Evolutionary conservation across 2,888 invertebrate species (phyloP).

Genomic region (Eristalis tenax): DNA sequence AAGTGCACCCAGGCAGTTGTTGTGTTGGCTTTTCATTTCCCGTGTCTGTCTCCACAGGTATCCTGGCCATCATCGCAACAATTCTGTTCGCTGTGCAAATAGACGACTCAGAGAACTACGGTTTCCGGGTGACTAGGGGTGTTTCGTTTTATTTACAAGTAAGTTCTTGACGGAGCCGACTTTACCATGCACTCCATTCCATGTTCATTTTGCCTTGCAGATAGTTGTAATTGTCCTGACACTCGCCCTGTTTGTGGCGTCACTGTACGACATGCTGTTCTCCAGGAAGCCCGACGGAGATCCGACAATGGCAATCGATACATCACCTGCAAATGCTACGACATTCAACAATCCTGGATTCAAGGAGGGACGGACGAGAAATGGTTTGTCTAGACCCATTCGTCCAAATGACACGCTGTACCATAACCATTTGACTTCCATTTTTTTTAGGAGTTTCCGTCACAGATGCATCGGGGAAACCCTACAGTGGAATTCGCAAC

Average conservation of each 20-base stretch:
- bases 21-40: not conserved
- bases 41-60: slow-evolving; percentile 82
- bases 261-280: slow-evolving; percentile 91
- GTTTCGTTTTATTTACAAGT: slow-evolving; percentile 95
- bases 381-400: slow-evolving; percentile 73
- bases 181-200: not conserved
- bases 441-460: slow-evolving; percentile 86
- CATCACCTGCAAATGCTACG: slow-evolving; percentile 84
- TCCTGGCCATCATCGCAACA: slow-evolving; percentile 90
- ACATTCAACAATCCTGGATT: slow-evolving; percentile 94
- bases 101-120: slow-evolving; percentile 88
- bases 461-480: slow-evolving; percentile 93
- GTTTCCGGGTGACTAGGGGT: slow-evolving; percentile 89
- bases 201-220: slow-evolving; percentile 82
- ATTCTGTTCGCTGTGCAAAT: slow-evolving; percentile 92
- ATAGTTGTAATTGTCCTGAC: slow-evolving; percentile 89
- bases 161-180: slow-evolving; percentile 72
- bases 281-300: slow-evolving; percentile 89
- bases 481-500: slow-evolving; percentile 86
- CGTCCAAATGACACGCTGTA: too few relatives aligned
- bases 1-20: slow-evolving; percentile 79
- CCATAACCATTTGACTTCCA: too few relatives aligned
- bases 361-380: slow-evolving; percentile 86
- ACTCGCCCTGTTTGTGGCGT: slow-evolving; percentile 88
- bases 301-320: slow-evolving; percentile 86